Evolutionary conservation across 2,888 invertebrate species (phyloP), one percentile per base, ranked within the genome.

Genomic region (Lacanobia wlatinum): DNA sequence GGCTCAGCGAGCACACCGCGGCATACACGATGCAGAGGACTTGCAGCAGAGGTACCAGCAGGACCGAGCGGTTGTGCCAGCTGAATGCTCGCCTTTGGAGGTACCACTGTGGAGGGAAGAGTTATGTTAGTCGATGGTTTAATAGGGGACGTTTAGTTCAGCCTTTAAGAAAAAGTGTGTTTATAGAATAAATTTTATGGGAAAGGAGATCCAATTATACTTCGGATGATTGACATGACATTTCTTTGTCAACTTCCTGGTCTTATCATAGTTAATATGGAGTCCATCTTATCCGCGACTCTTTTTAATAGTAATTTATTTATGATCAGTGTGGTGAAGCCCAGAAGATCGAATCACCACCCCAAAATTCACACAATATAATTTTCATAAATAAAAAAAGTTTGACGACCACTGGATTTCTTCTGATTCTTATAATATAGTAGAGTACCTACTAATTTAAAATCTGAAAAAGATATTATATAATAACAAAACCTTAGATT

Each of bases 21-120:
- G 97, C 97, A 97, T 97, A 98, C 1, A 97, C 90, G 66, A 97
- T 88, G 85, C 97, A 96, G 8, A 97, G 76, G 18, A 96, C 91
- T 88, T 98, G 97, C 1, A 97, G 88, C 84, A 97, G 96, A 0
- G 97, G 97, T 63, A 97, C 97, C 18, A 97, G 86, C 61, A 97
- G 91, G 23, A 95, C 94, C 0, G 95, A 94, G 2, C 95, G 90
- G 89, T 94, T 95, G 88, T 90, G 95, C 94, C 90, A 92, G 92
- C 96, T 91, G 94, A 96, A 92, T 58, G 92, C 97, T 84, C 96
- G 92, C 50, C 96, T 93, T 88, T 98, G 97, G 34, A 98, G 94
- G 89, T 97, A 97, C 96, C 97, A 97, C 97, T 98, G 94, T 28
- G 14, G 8, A 55, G 10, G 5, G 4, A 38, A 12, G 10, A 34